phyloP scores from a whole-genome alignment of 2,888 invertebrate species.

The Acrocyrtus sp. region DNA sequence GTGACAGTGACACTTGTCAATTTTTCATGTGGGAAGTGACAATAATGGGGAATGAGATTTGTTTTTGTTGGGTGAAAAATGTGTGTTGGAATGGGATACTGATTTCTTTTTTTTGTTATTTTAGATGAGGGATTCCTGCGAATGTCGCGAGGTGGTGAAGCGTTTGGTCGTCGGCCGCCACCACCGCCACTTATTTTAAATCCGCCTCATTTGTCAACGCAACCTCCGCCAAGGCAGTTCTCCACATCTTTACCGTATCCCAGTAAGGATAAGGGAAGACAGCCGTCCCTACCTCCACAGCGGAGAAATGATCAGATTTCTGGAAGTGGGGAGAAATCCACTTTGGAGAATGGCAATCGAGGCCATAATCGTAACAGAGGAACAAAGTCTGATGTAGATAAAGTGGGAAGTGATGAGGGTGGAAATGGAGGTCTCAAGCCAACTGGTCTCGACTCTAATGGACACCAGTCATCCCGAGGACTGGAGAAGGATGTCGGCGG shows the following conservation, averaged over 20 bases:
- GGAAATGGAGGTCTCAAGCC: conserved; percentile 51
- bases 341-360: conserved; percentile 56
- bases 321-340: conserved; percentile 43
- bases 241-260: conserved; percentile 57
- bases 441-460: conserved; percentile 52
- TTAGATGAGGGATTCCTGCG: conserved; percentile 64
- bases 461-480: conserved; percentile 54
- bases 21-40: neutral
- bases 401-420: conserved; percentile 55
- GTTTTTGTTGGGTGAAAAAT: conserved; percentile 5
- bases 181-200: conserved; percentile 62
- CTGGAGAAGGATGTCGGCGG: conserved; percentile 76
- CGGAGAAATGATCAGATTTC: conserved; percentile 50
- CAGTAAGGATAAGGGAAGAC: conserved; percentile 53
- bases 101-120: conserved; percentile 36
- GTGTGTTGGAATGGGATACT: neutral
- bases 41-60: too few relatives aligned
- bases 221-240: conserved; percentile 59
- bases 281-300: conserved; percentile 44
- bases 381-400: conserved; percentile 55
- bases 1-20: neutral
- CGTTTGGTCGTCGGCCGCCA: conserved; percentile 63
- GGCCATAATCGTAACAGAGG: conserved; percentile 53
- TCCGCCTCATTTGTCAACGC: conserved; percentile 63
- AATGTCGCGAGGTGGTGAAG: conserved; percentile 64